These are phyloP conservation scores for Spongilla lacustris DNA, from an alignment of 37 sponge, comb jelly and placozoan species.

Conservation along the genomic window DNA sequence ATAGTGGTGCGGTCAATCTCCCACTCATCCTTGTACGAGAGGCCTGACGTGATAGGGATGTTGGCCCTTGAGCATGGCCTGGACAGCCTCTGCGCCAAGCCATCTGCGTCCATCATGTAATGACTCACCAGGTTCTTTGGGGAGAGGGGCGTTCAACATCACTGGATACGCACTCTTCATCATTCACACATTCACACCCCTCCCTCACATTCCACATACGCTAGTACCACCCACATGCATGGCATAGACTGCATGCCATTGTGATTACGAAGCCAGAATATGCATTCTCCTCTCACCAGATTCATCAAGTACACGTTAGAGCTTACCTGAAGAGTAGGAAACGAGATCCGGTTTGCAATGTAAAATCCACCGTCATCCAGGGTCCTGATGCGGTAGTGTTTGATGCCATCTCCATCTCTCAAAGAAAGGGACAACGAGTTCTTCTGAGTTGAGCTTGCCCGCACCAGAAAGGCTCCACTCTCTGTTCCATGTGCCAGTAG, in stretches of 20 bases:
- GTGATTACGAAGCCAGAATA: too few relatives aligned
- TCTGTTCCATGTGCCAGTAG: constrained; percentile 56
- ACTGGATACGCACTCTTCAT: not conserved
- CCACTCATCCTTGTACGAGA: constrained; percentile 89
- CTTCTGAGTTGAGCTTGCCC: constrained; percentile 80
- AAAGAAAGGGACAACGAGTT: constrained; percentile 82
- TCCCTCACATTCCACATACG: not conserved
- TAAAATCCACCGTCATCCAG: constrained; percentile 76
- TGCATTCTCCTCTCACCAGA: too few relatives aligned
- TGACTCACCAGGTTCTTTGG: constrained; percentile 65
- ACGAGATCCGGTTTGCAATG: constrained; percentile 66
- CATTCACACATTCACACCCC: constrained; percentile 6
- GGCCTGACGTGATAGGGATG: constrained; percentile 56
- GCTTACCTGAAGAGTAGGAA: constrained; percentile 53
- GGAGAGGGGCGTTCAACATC: not conserved
- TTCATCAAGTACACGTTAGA: too few relatives aligned
- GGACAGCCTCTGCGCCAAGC: constrained; percentile 70
- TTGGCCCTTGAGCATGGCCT: constrained; percentile 65
- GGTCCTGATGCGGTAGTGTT: constrained; percentile 86
- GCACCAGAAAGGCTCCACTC: constrained; percentile 80
- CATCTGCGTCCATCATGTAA: constrained; percentile 69
- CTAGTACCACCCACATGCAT: too few relatives aligned
- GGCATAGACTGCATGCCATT: too few relatives aligned
- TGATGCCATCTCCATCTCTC: constrained; percentile 81
- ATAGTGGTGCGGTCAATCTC: constrained; percentile 85